Evolutionary conservation across 2,888 invertebrate species (phyloP), one percentile per base, ranked within the genome.

Genomic region (Conistra vaccinii): DNA sequence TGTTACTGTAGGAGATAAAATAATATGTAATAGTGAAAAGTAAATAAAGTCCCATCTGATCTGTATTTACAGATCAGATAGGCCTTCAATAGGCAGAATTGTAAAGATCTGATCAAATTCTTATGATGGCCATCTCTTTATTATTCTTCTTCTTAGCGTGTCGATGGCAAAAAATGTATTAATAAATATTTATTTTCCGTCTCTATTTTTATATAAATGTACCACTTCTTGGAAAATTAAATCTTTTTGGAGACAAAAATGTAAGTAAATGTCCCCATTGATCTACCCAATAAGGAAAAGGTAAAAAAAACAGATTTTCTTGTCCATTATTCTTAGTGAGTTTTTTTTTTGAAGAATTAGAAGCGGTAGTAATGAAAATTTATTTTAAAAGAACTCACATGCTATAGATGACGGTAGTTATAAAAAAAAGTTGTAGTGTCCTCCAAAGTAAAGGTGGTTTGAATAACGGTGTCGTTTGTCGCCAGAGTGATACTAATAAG

Each of bases 1-100:
- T 90, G 79, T 90, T 90, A 26, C 91, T 90, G 72, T n/a, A 51
- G 61, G 2, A 57, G 80, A 76, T n/a, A 42, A 65, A 65, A 57
- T 29, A 2, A 29, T 7, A 70, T 23, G 14, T 0, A 20, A 35
- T 20, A 0, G 1, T 12, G 20, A 61, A 60, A 6, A 7, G 12
- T 17, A 0, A n/a, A 32, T 9, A 0, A 32, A 26, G 6, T n/a
- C n/a, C n/a, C n/a, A n/a, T n/a, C n/a, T n/a, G n/a, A n/a, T n/a
- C n/a, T n/a, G n/a, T n/a, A n/a, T n/a, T n/a, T n/a, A n/a, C 23
- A 51, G 9, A 51, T 51, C 10, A 23, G 9, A 29, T 29, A 23
- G 5, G 14, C 0, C 23, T 29, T 17, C 9, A 17, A 3, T 10
- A n/a, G 1, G n/a, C 29, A 10, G 12, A 32, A n/a, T 2, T 23